Evolutionary conservation across 2,113 vertebrate species (phyloP).

Genomic region (western clawed frog (Xenopus tropicalis)): UCB_Xtro_10.0 CM004443.2:113421001-113421500

Average conservation of each 20-base stretch:
- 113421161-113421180: slow-evolving; percentile 85
- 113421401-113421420: no score
- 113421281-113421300: slow-evolving; percentile 96
- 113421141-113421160: slow-evolving; percentile 98
- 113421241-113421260: slow-evolving; percentile 88
- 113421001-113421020: no score
- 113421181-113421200: slow-evolving; percentile 89
- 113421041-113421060: no score
- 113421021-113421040: no score
- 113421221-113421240: slow-evolving; percentile 96
- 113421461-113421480: no score
- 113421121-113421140: no score
- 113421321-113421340: slow-evolving; percentile 92
- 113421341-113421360: neutral
- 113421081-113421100: no score
- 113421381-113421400: neutral
- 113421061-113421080: no score
- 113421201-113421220: slow-evolving; percentile 95
- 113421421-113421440: no score
- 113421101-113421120: no score
- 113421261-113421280: slow-evolving; percentile 95
- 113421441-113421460: no score
- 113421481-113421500: no score
- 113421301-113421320: slow-evolving; percentile 98
- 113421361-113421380: neutral